These are phyloP conservation scores for Pipistrellus pygmaeus DNA, from an alignment of 2,797 vertebrate species.

Conservation along the genomic window DNA sequence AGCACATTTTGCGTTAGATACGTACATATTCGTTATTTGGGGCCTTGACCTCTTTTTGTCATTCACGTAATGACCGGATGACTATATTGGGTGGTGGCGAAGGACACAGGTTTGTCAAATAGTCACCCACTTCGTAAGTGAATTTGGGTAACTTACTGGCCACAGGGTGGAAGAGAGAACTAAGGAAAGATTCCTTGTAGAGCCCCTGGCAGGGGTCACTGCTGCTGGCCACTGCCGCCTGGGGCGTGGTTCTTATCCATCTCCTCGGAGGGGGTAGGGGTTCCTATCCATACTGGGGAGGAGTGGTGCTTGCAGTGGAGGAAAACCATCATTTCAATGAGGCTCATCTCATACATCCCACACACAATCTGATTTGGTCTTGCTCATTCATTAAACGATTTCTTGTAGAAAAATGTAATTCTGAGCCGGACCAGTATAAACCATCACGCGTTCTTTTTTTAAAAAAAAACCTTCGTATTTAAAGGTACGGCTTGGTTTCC, in stretches of 20 bases:
- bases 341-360: accelerated
- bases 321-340: accelerated
- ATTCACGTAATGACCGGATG: background rate
- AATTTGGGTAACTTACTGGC: background rate
- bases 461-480: background rate
- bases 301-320: background rate
- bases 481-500: conserved; percentile 58
- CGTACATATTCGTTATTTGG: background rate
- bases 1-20: background rate
- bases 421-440: background rate
- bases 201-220: background rate
- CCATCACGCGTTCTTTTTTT: background rate
- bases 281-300: too few relatives aligned
- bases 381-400: background rate
- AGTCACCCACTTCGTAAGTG: background rate
- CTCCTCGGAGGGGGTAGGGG: too few relatives aligned
- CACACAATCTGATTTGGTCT: background rate
- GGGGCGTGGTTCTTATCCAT: too few relatives aligned
- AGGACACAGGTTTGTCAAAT: background rate
- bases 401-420: background rate
- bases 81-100: background rate
- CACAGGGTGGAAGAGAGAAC: background rate
- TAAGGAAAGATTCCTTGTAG: background rate
- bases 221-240: background rate
- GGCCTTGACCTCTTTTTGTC: background rate